Evolutionary conservation across 2,797 vertebrate species (phyloP).

Genomic region (Sardinella longiceps): DNA sequence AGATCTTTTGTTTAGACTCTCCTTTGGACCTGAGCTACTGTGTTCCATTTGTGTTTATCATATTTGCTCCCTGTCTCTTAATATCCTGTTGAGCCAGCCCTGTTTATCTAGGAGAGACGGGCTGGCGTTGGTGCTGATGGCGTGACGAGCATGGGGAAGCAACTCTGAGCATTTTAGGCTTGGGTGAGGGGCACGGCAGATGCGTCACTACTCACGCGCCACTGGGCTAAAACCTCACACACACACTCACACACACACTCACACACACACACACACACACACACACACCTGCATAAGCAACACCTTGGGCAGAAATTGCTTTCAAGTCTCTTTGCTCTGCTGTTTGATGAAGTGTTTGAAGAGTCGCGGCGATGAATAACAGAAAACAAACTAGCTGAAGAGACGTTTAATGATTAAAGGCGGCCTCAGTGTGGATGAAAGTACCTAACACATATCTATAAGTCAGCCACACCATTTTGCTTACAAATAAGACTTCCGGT

Average conservation of each 20-base stretch:
- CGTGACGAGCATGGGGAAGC: not conserved
- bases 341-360: not conserved
- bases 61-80: not conserved
- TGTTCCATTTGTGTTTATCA: not conserved
- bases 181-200: not conserved
- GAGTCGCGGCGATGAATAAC: not conserved
- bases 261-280: slow-evolving; percentile 19
- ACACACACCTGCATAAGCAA: not conserved
- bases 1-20: not conserved
- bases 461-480: too few species aligned
- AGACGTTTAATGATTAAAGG: not conserved
- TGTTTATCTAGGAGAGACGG: not conserved
- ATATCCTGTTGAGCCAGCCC: not conserved
- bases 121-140: not conserved
- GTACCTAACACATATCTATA: not conserved
- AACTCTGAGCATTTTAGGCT: not conserved
- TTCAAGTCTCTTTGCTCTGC: not conserved
- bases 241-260: not conserved
- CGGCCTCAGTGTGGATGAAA: not conserved
- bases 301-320: not conserved
- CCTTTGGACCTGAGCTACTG: not conserved
- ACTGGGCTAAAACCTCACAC: not conserved
- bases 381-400: not conserved
- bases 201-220: not conserved
- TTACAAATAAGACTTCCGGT: too few species aligned